phyloP scores from a whole-genome alignment of 2,888 invertebrate species.

The Hirtodrosophila cameraria region DNA sequence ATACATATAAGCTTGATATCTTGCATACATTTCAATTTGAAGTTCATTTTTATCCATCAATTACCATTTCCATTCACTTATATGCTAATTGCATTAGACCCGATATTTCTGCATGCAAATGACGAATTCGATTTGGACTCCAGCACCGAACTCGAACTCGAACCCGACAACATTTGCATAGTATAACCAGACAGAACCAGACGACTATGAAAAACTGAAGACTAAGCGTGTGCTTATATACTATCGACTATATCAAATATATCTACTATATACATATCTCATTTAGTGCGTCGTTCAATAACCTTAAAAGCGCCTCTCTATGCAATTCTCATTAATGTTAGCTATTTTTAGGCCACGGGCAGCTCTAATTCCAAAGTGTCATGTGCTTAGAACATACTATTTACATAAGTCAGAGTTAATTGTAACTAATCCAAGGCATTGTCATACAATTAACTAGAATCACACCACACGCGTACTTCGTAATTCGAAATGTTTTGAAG shows the following conservation, averaged over 20 bases:
- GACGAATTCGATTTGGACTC: slow-evolving; percentile 18
- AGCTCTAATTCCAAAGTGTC: slow-evolving; percentile 29
- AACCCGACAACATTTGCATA: slow-evolving; percentile 30
- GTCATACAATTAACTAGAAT: slow-evolving; percentile 37
- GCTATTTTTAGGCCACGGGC: slow-evolving; percentile 29
- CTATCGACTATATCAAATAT: not conserved
- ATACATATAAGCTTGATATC: too few species aligned
- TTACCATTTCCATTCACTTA: slow-evolving; percentile 16
- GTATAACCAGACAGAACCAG: slow-evolving; percentile 9
- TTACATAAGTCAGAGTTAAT: slow-evolving; percentile 3
- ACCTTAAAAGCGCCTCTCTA: slow-evolving; percentile 23
- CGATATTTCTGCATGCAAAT: slow-evolving; percentile 13
- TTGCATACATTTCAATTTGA: not conserved
- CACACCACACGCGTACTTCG: not conserved
- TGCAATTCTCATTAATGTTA: not conserved
- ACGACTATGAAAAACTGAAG: not conserved
- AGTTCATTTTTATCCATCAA: slow-evolving; percentile 33
- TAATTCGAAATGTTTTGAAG: slow-evolving; percentile 20
- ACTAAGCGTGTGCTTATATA: not conserved
- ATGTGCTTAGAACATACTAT: slow-evolving; percentile 8
- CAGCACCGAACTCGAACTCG: slow-evolving; percentile 16
- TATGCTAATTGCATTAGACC: slow-evolving; percentile 29
- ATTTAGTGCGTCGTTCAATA: slow-evolving; percentile 26
- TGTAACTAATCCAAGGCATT: slow-evolving; percentile 30
- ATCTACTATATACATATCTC: not conserved